These are phyloP conservation scores for Coleophora deauratella DNA, from an alignment of 2,888 invertebrate genomes.

Conservation along the genomic window DNA sequence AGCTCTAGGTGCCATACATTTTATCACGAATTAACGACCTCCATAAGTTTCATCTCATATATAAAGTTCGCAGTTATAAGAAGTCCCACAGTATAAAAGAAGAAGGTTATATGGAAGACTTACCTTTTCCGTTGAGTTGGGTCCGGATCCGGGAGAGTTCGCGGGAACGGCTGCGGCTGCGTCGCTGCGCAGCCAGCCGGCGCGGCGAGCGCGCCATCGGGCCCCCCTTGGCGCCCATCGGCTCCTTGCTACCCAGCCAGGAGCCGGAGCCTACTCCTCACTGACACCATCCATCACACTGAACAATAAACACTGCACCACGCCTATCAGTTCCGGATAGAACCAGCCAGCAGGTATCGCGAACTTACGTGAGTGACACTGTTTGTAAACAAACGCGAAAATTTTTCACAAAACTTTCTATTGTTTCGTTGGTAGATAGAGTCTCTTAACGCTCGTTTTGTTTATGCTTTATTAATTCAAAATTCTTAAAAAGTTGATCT, in stretches of 20 bases:
- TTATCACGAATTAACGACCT: no score
- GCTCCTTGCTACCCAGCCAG: background rate
- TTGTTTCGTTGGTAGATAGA: background rate
- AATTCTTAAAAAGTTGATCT: slow-evolving; percentile 3
- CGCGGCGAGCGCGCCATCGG: slow-evolving; percentile 53
- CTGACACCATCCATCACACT: slow-evolving; percentile 6
- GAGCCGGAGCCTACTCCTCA: background rate
- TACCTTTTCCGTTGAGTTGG: slow-evolving; percentile 61
- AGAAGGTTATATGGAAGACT: slow-evolving; percentile 5
- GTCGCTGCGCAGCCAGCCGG: slow-evolving; percentile 46
- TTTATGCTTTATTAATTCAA: background rate
- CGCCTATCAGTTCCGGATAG: no score
- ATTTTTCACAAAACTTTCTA: no score
- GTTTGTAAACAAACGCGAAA: slow-evolving; percentile 19
- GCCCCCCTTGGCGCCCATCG: slow-evolving; percentile 11
- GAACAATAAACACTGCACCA: no score
- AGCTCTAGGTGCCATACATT: no score
- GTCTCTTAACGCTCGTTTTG: slow-evolving; percentile 1
- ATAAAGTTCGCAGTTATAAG: no score
- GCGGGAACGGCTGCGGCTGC: slow-evolving; percentile 50
- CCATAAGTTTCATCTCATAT: no score
- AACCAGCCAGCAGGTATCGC: background rate
- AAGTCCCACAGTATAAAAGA: no score
- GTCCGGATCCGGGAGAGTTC: slow-evolving; percentile 51
- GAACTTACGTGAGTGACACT: slow-evolving; percentile 3